A percentile compares a stretch with the other conserved stretches of the same genome.
These are phyloP conservation scores for Aurelia coerulea DNA, from an alignment of 30 jellyfish, hydroid and myxozoan species.

Conservation along the genomic window DNA sequence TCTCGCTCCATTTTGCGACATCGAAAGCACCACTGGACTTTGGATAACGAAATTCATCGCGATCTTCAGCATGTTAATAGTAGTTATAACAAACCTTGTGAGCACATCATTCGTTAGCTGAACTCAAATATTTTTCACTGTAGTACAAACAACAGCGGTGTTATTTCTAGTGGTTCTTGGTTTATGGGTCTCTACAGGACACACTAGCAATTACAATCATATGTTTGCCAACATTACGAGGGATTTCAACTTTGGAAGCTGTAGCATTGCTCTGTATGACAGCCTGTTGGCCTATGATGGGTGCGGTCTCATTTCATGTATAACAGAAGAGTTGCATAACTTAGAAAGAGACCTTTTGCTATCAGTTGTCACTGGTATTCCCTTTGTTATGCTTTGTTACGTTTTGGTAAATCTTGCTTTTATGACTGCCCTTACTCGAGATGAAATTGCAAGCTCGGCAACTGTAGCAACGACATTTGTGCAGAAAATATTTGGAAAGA, in stretches of 20 bases:
- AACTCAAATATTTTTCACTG: slow-evolving; percentile 33
- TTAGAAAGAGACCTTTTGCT: slow-evolving; percentile 40
- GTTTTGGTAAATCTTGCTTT: slow-evolving; percentile 21
- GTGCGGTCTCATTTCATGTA: slow-evolving; percentile 44
- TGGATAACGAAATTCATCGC: slow-evolving; percentile 34
- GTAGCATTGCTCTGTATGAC: slow-evolving; percentile 40
- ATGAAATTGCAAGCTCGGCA: slow-evolving; percentile 35
- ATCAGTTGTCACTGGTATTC: slow-evolving; percentile 25
- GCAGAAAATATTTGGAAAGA: slow-evolving; percentile 19
- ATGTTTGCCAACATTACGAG: neutral
- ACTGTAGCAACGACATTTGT: slow-evolving; percentile 46
- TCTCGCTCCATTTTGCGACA: slow-evolving; percentile 33
- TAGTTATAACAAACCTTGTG: neutral
- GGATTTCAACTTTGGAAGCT: slow-evolving; percentile 1
- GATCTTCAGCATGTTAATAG: neutral
- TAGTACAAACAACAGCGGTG: slow-evolving; percentile 14
- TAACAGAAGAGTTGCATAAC: slow-evolving; percentile 51
- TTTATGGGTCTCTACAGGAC: slow-evolving; percentile 31
- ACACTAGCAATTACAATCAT: slow-evolving; percentile 5
- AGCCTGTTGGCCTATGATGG: slow-evolving; percentile 54
- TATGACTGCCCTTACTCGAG: slow-evolving; percentile 39
- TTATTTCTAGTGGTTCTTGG: slow-evolving; percentile 16
- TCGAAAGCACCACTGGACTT: slow-evolving; percentile 6
- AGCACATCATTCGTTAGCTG: slow-evolving; percentile 18
- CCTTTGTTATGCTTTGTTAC: slow-evolving; percentile 21